Conservation (phyloP, 2,797 vertebrate genomes). For the Lepidocolaptes lacrymiger region DNA sequence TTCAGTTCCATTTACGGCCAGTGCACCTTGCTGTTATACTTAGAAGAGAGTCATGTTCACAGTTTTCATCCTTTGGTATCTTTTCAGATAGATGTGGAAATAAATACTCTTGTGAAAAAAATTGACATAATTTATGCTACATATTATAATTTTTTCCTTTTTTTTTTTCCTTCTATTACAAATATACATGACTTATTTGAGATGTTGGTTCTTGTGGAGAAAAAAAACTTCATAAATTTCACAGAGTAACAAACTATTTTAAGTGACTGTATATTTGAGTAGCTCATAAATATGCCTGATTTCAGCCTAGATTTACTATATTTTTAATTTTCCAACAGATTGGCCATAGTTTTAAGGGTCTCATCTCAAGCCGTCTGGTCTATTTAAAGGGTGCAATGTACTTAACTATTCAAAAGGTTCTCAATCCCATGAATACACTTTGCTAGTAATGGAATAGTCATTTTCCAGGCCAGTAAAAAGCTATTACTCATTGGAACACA, state of each 20-base stretch:
- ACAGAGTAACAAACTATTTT: conserved; percentile 39
- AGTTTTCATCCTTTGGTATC: background rate
- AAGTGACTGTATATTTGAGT: conserved; percentile 17
- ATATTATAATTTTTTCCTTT: background rate
- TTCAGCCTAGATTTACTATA: conserved; percentile 22
- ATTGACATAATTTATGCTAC: background rate
- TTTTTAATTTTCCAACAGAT: conserved; percentile 41
- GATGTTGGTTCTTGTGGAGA: background rate
- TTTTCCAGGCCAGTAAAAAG: conserved; percentile 62
- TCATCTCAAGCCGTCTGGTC: background rate
- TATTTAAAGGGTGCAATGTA: background rate
- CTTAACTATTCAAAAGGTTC: conserved; percentile 55
- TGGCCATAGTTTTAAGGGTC: background rate
- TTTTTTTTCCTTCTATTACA: background rate
- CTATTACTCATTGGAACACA: conserved; percentile 48
- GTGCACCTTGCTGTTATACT: background rate
- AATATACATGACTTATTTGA: background rate
- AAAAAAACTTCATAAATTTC: background rate
- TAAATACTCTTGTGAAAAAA: background rate
- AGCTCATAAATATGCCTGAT: conserved; percentile 22
- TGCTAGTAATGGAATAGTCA: conserved; percentile 34
- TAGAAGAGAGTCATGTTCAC: background rate
- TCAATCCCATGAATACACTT: conserved; percentile 31
- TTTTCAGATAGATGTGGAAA: background rate
- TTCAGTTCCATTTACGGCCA: background rate